Conservation (phyloP, 2,113 vertebrate species). For the Myrmecophaga tridactyla region DNA sequence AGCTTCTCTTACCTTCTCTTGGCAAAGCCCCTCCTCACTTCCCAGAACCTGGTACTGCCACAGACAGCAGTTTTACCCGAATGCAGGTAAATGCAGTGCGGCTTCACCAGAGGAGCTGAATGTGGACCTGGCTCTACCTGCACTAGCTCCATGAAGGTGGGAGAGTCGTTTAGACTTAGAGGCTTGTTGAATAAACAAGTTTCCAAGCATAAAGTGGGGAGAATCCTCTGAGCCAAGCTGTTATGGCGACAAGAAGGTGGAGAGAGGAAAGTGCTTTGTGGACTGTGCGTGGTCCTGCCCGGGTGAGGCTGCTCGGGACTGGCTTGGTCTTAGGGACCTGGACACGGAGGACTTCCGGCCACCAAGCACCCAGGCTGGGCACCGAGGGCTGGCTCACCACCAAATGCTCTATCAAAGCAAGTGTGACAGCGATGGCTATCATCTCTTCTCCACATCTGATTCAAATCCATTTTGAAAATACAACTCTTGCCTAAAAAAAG, state of each 20-base stretch:
- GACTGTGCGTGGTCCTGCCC: neutral
- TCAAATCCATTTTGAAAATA: conserved; percentile 47
- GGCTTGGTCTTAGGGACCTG: neutral
- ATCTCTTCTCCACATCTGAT: neutral
- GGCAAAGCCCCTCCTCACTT: neutral
- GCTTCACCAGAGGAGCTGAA: neutral
- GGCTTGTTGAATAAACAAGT: neutral
- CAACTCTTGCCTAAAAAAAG: conserved; percentile 17
- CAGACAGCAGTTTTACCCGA: neutral
- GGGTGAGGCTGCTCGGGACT: neutral
- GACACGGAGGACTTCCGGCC: neutral
- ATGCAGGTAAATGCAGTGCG: neutral
- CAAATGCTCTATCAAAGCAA: neutral
- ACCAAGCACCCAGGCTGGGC: neutral
- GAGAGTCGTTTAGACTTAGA: neutral
- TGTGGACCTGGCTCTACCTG: neutral
- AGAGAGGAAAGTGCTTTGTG: neutral
- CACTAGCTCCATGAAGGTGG: neutral
- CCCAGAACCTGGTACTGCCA: neutral
- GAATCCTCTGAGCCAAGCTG: neutral
- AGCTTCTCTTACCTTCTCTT: neutral
- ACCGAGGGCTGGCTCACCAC: neutral
- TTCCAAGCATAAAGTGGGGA: neutral
- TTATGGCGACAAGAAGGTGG: too few species aligned
- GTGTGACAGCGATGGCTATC: neutral